Evolutionary conservation across 2,797 vertebrate species (phyloP).

Genomic region (Phylloscopus collybita): DNA sequence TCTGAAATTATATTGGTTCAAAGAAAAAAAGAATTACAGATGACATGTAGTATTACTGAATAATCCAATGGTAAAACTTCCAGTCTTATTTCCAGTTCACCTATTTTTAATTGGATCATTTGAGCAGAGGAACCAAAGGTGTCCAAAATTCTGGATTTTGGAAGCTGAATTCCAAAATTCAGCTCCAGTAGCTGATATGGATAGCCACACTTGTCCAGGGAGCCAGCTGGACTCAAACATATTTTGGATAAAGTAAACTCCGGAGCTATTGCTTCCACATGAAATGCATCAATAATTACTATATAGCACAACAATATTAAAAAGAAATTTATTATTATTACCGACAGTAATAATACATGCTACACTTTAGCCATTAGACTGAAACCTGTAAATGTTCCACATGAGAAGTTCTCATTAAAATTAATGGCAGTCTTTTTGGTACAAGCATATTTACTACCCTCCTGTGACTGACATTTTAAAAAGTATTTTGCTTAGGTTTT

Average conservation of each 20-base stretch:
- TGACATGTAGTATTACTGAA: background rate
- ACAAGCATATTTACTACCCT: constrained; percentile 14
- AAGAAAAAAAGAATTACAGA: background rate
- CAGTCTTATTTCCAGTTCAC: background rate
- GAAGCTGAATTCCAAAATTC: background rate
- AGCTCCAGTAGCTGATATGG: background rate
- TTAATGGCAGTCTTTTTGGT: background rate
- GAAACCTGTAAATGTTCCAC: constrained; percentile 16
- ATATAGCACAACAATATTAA: background rate
- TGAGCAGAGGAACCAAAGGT: background rate
- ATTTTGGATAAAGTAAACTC: background rate
- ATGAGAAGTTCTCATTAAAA: constrained; percentile 29
- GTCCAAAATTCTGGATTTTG: background rate
- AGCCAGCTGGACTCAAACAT: background rate
- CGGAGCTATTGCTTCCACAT: background rate
- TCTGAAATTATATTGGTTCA: background rate
- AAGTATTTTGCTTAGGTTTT: background rate
- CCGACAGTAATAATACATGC: background rate
- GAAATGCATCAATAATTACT: background rate
- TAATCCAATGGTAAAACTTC: background rate
- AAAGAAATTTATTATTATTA: background rate
- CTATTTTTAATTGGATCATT: background rate
- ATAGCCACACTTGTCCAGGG: background rate
- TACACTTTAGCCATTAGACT: background rate
- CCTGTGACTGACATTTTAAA: background rate